A percentile compares a stretch with the other conserved stretches of the same genome.
Conservation (phyloP, 2,113 vertebrate genomes). For the Upupa epops region DNA sequence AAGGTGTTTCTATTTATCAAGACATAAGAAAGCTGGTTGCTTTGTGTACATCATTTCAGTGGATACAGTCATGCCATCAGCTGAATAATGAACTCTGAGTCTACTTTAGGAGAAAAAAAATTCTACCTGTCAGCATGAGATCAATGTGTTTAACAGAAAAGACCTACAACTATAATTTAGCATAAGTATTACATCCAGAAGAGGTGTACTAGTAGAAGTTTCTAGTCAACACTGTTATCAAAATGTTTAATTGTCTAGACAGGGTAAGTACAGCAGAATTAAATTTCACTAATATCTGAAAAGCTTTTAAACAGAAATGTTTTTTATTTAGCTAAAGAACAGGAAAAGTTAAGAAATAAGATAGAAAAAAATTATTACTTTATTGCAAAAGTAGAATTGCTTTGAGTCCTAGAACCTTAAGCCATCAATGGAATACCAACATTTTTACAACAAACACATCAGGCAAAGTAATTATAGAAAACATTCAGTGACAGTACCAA, state of each 20-base stretch:
- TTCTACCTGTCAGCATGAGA: not conserved
- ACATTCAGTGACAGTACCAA: not conserved
- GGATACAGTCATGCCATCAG: not conserved
- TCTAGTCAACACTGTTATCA: not conserved
- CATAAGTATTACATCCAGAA: not conserved
- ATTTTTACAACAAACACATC: not conserved
- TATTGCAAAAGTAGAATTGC: not conserved
- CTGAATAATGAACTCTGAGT: not conserved
- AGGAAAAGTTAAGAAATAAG: not conserved
- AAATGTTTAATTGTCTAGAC: not conserved
- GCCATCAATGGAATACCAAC: not conserved
- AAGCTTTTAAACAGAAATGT: not conserved
- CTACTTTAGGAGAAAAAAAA: not conserved
- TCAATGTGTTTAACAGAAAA: rapidly evolving
- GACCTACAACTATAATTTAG: not conserved
- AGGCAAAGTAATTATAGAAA: not conserved
- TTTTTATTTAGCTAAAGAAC: not conserved
- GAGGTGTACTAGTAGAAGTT: not conserved
- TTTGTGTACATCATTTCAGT: not conserved
- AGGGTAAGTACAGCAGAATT: not conserved
- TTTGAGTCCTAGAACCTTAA: not conserved
- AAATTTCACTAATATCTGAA: not conserved
- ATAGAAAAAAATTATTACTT: not conserved
- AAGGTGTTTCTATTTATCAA: constrained; percentile 84
- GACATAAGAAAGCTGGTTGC: not conserved